Evolutionary conservation across 2,888 invertebrate genomes (phyloP), one percentile per base, ranked within the genome.

Genomic region (Drosophila pseudotalamancana): DNA sequence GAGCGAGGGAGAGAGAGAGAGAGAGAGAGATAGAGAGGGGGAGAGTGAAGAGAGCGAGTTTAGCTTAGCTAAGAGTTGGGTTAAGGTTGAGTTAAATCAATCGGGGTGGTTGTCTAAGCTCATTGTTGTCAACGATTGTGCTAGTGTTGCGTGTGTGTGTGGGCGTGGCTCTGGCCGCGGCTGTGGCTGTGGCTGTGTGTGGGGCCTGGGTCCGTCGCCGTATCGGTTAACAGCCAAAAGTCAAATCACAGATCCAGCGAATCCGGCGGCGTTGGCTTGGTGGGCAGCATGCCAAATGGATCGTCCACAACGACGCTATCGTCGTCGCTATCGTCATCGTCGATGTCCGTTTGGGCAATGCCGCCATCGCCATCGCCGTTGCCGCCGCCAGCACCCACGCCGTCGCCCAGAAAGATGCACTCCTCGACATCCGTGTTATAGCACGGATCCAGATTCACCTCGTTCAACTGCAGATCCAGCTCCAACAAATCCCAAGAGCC

Each of bases 401-500:
- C 64, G 66, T 94, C 94, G 3, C 93, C 93, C 75, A 93, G 89
- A 73, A 94, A 94, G 54, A 94, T 93, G 66, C 92, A 92, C 79
- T 94, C 94, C 78, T 94, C 94, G 0, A 94, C 94, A 48, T 93
- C 94, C 49, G 93, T 93, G 62, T 93, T 94, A 78, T 93, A 94
- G 48, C 93, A 93, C 1, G 94, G 93, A 86, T 94, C 94, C 3
- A 94, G 91, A 81, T 94, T 94, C 65, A 94, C 92, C 82, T 94
- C 93, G 55, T 93, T 93, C 63, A 94, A 89, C 67, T 94, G 93
- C 71, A 94, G 88, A 88, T 94, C 94, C 45, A 94, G 92, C 89
- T 94, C 94, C 27, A 94, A 92, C 16, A 94, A 92, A 89, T 94
- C 94, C 94, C 94, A 94, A 55, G 93, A 92, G 70, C 94, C 94